Percentiles rank a stretch among this genome's conserved stretches.
Conservation (phyloP, 2,797 vertebrate genomes). For the Hapalemur alaotrensis region DNA sequence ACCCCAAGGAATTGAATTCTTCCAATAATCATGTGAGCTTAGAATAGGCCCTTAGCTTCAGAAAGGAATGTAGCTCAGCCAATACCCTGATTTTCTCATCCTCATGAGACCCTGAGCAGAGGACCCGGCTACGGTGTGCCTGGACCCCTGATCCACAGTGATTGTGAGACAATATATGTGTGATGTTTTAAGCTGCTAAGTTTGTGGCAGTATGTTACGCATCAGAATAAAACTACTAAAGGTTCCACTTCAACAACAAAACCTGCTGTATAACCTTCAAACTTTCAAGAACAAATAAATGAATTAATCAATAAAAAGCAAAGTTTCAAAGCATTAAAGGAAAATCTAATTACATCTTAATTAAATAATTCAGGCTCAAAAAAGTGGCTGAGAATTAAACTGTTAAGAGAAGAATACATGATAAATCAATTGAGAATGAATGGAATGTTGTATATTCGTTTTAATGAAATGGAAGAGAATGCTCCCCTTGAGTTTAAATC, state of each 20-base stretch:
- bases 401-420: not conserved
- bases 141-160: not conserved
- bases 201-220: not conserved
- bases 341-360: not conserved
- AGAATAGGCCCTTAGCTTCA: not conserved
- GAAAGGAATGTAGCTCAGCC: not conserved
- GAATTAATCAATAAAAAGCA: not conserved
- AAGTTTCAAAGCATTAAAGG: not conserved
- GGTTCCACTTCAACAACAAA: not conserved
- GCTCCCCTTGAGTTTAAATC: not conserved
- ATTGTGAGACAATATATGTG: not conserved
- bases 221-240: not conserved
- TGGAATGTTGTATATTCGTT: not conserved
- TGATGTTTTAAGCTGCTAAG: not conserved
- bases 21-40: not conserved
- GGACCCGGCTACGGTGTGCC: too few species aligned
- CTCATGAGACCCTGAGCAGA: not conserved
- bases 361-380: not conserved
- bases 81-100: not conserved
- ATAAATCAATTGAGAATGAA: not conserved
- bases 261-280: not conserved
- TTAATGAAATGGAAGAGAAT: not conserved
- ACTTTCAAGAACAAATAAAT: not conserved
- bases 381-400: not conserved
- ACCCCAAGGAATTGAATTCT: not conserved